Evolutionary conservation across 2,113 vertebrate species (phyloP).

Genomic region (Diphyllodes magnificus): DNA sequence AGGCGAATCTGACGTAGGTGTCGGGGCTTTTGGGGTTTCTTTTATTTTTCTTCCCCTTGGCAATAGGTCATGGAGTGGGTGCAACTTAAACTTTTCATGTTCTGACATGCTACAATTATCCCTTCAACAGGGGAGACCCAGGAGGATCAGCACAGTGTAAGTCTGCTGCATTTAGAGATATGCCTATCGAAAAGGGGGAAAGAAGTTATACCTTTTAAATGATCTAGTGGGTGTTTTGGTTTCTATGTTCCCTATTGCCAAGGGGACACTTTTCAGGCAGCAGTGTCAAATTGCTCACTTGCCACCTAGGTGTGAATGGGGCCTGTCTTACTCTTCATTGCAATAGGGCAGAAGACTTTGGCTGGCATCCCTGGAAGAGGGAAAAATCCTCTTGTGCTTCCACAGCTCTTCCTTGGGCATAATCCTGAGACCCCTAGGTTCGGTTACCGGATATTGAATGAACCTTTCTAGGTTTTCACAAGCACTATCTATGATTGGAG

Average conservation of each 20-base stretch:
- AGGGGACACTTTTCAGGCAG: neutral
- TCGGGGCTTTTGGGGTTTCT: neutral
- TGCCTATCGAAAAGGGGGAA: accelerated
- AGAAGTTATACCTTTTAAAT: neutral
- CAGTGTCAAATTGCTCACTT: neutral
- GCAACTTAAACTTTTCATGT: neutral
- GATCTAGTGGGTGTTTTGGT: neutral
- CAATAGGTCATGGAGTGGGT: neutral
- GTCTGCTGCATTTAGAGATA: neutral
- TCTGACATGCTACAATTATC: neutral
- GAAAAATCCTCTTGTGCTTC: neutral
- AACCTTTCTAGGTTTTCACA: neutral
- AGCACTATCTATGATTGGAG: accelerated
- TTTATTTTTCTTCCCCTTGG: neutral
- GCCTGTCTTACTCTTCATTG: neutral
- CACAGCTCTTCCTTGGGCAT: neutral
- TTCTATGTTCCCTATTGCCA: neutral
- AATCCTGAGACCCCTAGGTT: neutral
- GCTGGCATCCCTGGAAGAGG: neutral
- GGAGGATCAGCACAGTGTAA: neutral
- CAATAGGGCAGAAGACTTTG: neutral
- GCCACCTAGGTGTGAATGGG: neutral
- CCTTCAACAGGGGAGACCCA: neutral
- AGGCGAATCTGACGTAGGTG: neutral
- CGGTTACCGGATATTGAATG: neutral